A percentile compares a stretch with the other conserved stretches of the same genome.
Evolutionary conservation across 2,113 vertebrate genomes (phyloP).

Genomic region (Pyrgilauda ruficollis): DNA sequence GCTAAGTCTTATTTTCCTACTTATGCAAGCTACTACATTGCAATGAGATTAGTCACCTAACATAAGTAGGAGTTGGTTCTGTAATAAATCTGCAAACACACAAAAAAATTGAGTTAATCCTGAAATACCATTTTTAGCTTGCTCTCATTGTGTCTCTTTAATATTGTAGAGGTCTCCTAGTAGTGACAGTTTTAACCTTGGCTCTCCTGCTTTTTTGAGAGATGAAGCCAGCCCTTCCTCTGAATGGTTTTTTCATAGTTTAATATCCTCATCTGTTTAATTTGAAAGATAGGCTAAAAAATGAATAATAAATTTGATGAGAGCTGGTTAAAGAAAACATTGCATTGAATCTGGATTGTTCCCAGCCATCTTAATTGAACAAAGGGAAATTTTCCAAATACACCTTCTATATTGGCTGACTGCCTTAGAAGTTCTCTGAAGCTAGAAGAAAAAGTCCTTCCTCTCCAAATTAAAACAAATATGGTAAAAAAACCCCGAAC

Average conservation of each 20-base stretch:
- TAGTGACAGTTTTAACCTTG: constrained; percentile 39
- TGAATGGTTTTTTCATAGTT: constrained; percentile 2
- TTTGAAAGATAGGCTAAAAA: constrained; percentile 16
- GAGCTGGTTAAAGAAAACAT: constrained; percentile 27
- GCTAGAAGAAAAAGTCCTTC: not conserved
- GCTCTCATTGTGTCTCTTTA: constrained; percentile 48
- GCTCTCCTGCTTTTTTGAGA: not conserved
- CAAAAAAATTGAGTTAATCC: not conserved
- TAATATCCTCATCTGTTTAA: constrained; percentile 10
- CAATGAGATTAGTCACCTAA: constrained; percentile 53
- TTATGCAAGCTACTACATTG: not conserved
- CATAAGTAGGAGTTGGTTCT: constrained; percentile 43
- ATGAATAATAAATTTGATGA: constrained; percentile 36
- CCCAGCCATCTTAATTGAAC: constrained; percentile 52
- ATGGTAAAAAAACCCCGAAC: not conserved
- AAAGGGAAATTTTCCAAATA: constrained; percentile 53
- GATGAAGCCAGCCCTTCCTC: not conserved
- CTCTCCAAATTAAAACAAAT: not conserved
- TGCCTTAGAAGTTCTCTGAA: constrained; percentile 16
- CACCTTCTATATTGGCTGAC: constrained; percentile 15
- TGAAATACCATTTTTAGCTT: constrained; percentile 43
- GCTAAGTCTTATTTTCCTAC: constrained; percentile 17
- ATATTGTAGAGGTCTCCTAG: constrained; percentile 7
- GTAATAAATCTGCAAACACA: constrained; percentile 35
- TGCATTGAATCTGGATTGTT: constrained; percentile 18